Conservation (phyloP, 2,888 invertebrate genomes). For the Drosophila quinaria region DNA sequence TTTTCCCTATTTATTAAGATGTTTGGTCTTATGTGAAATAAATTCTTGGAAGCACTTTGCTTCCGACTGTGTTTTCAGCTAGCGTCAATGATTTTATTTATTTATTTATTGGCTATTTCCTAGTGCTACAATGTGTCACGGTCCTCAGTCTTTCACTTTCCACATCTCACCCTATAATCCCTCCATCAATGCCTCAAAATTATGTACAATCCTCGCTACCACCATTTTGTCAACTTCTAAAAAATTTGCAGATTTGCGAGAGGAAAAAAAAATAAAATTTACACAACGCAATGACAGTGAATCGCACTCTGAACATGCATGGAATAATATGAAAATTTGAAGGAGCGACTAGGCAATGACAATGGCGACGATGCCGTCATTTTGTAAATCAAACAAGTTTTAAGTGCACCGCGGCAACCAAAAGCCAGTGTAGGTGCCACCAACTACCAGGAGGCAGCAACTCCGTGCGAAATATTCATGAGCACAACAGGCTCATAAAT, state of each 20-base stretch:
- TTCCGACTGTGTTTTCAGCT: conserved; percentile 1
- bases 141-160: conserved; percentile 35
- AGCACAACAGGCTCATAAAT: no score
- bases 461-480: no score
- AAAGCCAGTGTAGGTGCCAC: conserved; percentile 41
- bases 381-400: conserved; percentile 72
- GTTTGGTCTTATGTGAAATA: no score
- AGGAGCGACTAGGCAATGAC: conserved; percentile 48
- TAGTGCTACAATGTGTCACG: no score
- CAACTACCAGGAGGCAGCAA: no score
- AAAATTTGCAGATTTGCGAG: conserved; percentile 50
- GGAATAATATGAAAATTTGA: not conserved
- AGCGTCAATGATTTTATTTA: no score
- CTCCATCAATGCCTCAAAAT: conserved; percentile 45
- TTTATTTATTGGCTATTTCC: no score
- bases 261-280: conserved; percentile 17
- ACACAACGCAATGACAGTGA: conserved; percentile 38
- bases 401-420: conserved; percentile 59
- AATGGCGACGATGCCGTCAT: conserved; percentile 59
- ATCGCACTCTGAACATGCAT: conserved; percentile 46
- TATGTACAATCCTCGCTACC: conserved; percentile 48
- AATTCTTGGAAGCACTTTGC: conserved; percentile 15
- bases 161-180: conserved; percentile 11
- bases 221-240: conserved; percentile 67
- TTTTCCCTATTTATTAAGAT: no score